These are phyloP conservation scores for Zoroaster sp. DNA, from an alignment of 53 echinoderm and acorn worm species.

Conservation along the genomic window DNA sequence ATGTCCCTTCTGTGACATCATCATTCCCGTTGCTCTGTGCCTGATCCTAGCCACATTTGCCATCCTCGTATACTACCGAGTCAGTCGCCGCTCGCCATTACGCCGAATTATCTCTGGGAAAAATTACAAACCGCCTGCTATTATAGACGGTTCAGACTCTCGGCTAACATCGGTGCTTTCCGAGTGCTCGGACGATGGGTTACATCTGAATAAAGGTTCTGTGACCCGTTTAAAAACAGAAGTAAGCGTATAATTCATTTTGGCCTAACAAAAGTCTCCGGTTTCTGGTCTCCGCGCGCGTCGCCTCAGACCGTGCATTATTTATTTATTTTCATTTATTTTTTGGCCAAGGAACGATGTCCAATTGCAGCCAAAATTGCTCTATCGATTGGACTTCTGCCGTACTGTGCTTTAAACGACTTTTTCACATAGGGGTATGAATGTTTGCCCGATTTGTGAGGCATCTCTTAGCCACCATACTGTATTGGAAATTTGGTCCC, in stretches of 20 bases:
- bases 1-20: neutral
- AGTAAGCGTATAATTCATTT: neutral
- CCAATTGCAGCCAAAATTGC: too few relatives aligned
- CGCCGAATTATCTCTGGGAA: neutral
- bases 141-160: conserved; percentile 32
- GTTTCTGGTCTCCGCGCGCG: too few relatives aligned
- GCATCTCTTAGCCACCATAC: too few relatives aligned
- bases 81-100: neutral
- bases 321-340: too few relatives aligned
- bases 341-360: too few relatives aligned
- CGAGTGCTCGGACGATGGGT: conserved; percentile 37
- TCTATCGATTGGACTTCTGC: too few relatives aligned
- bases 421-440: too few relatives aligned
- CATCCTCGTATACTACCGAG: neutral
- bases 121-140: conserved; percentile 20
- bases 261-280: too few relatives aligned
- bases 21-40: neutral
- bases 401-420: too few relatives aligned
- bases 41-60: neutral
- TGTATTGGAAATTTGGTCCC: too few relatives aligned
- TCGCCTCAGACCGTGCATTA: too few relatives aligned
- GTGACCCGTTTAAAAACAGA: conserved; percentile 27
- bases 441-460: too few relatives aligned
- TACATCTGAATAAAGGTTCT: conserved; percentile 10
- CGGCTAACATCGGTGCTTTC: conserved; percentile 34